Percentiles rank a stretch among this genome's conserved stretches.
Conservation (phyloP, 2,113 vertebrate species). For the Scomber colias region DNA sequence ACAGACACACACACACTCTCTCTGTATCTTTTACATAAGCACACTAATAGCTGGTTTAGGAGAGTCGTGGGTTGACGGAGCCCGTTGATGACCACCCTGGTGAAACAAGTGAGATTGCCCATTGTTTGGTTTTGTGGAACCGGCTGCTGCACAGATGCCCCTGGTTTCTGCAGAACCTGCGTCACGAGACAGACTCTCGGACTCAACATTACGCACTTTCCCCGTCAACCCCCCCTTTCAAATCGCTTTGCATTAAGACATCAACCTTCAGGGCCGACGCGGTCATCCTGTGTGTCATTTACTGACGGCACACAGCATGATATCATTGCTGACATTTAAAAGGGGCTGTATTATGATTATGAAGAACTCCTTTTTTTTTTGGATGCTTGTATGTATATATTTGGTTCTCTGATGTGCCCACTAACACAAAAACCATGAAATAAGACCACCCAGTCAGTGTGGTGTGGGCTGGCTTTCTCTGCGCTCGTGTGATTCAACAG, state of each 20-base stretch:
- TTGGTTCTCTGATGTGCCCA: no score
- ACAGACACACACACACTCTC: no score
- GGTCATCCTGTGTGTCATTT: not conserved
- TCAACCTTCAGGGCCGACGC: not conserved
- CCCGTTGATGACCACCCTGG: slow-evolving; percentile 55
- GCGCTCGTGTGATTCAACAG: no score
- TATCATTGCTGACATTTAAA: not conserved
- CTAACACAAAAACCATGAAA: no score
- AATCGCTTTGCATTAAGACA: slow-evolving; percentile 15
- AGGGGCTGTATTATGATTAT: no score
- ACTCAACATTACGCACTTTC: not conserved
- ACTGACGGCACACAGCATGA: not conserved
- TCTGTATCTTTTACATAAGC: slow-evolving; percentile 50
- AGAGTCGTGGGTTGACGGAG: slow-evolving; percentile 53
- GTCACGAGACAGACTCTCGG: not conserved
- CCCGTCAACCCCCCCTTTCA: not conserved
- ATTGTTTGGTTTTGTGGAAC: slow-evolving; percentile 50
- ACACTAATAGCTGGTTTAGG: slow-evolving; percentile 57
- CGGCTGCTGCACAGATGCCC: slow-evolving; percentile 22
- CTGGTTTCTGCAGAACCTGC: slow-evolving; percentile 22
- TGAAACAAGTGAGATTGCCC: slow-evolving; percentile 43
- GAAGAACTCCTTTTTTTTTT: no score
- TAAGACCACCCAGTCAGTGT: no score
- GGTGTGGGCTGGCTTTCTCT: no score
- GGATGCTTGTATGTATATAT: no score